Percentiles rank a stretch among this genome's conserved stretches.
These are phyloP conservation scores for Lepetodrilus schrolli DNA, from an alignment of 2,888 invertebrate species.

Conservation along the genomic window DNA sequence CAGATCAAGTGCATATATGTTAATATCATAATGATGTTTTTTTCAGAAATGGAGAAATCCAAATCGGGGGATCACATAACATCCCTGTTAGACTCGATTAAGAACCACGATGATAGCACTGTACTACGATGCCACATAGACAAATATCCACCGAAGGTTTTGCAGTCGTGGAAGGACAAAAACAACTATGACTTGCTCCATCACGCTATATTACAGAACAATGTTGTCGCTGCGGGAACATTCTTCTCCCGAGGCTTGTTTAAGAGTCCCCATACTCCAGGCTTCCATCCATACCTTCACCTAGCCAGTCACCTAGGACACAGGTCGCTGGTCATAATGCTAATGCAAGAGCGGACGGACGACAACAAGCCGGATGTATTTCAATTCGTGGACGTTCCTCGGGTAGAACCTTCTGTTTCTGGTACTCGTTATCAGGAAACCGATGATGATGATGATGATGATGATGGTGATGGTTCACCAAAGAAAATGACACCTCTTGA, in stretches of 20 bases:
- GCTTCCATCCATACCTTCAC: conserved; percentile 62
- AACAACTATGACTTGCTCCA: conserved; percentile 63
- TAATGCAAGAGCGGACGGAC: conserved; percentile 59
- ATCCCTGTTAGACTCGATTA: conserved; percentile 33
- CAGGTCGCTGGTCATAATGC: conserved; percentile 52
- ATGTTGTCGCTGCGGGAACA: conserved; percentile 57
- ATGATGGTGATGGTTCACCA: conserved; percentile 10
- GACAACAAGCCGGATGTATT: conserved; percentile 47
- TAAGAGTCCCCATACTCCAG: conserved; percentile 57
- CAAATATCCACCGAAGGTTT: conserved; percentile 39
- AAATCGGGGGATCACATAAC: too few relatives aligned
- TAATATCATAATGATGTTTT: too few relatives aligned
- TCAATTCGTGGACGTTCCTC: conserved; percentile 7
- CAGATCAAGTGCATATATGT: too few relatives aligned
- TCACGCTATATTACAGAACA: conserved; percentile 63
- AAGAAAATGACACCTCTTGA: conserved; percentile 54
- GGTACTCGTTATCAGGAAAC: conserved; percentile 13
- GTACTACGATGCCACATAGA: conserved; percentile 39
- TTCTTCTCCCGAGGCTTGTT: conserved; percentile 62
- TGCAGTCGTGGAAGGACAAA: conserved; percentile 51
- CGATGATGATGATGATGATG: conserved; percentile 26
- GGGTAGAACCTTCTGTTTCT: conserved; percentile 38
- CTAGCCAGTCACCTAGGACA: conserved; percentile 63
- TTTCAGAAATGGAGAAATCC: too few relatives aligned
- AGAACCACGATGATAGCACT: conserved; percentile 39